phyloP scores from a whole-genome alignment of 2,888 invertebrate genomes.

The Taenaris catops region DNA sequence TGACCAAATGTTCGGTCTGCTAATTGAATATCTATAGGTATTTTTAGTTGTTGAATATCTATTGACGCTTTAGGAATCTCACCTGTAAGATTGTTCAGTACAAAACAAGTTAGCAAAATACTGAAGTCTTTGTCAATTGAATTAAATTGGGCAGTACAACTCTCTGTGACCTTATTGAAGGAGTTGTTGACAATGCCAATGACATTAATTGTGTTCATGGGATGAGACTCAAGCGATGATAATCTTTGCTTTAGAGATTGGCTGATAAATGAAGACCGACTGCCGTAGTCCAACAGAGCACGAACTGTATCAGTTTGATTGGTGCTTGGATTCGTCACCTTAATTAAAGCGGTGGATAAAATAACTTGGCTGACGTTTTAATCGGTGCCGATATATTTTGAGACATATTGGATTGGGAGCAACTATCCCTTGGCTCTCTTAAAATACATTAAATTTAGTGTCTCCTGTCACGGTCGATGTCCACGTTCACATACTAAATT shows the following conservation, averaged over 20 bases:
- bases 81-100: constrained; percentile 13
- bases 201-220: constrained; percentile 6
- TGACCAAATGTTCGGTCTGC: constrained; percentile 3
- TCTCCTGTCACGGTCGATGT: too few species aligned
- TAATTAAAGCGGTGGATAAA: constrained; percentile 4
- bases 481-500: too few species aligned
- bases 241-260: too few species aligned
- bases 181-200: constrained; percentile 10
- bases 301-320: constrained; percentile 6
- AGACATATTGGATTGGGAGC: too few species aligned
- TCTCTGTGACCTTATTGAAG: constrained; percentile 4
- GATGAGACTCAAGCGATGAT: too few species aligned
- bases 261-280: too few species aligned
- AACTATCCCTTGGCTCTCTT: too few species aligned
- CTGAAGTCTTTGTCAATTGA: constrained; percentile 6
- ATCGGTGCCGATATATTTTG: too few species aligned
- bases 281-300: constrained; percentile 8
- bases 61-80: constrained; percentile 9
- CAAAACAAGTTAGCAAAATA: constrained; percentile 7
- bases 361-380: too few species aligned
- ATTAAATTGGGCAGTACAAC: constrained; percentile 5
- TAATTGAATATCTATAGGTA: constrained; percentile 3
- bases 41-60: neutral
- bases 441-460: too few species aligned
- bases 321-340: constrained; percentile 7